phyloP scores from a whole-genome alignment of 2,888 invertebrate species.

The Elysia crispata region DNA sequence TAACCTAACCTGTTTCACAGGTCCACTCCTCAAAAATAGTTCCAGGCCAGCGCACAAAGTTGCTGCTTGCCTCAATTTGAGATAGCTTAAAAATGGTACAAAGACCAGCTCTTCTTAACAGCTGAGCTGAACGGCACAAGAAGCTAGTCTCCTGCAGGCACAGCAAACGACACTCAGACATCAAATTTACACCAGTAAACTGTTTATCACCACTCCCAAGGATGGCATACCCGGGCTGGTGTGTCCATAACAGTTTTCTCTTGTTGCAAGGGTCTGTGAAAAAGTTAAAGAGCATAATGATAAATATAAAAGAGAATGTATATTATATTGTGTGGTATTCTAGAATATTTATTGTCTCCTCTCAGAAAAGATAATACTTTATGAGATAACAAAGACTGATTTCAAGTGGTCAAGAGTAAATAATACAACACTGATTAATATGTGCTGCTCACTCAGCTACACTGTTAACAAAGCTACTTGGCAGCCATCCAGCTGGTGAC shows the following conservation, averaged over 20 bases:
- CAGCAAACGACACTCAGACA: slow-evolving; percentile 53
- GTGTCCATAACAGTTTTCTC: slow-evolving; percentile 51
- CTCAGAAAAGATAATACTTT: too few relatives aligned
- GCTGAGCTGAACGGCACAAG: slow-evolving; percentile 57
- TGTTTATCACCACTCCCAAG: slow-evolving; percentile 43
- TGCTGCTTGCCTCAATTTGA: slow-evolving; percentile 39
- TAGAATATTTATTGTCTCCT: too few relatives aligned
- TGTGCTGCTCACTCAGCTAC: too few relatives aligned
- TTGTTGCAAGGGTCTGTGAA: slow-evolving; percentile 60
- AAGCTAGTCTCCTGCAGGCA: slow-evolving; percentile 58
- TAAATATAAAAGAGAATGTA: too few relatives aligned
- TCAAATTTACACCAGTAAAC: slow-evolving; percentile 41
- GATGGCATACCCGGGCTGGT: slow-evolving; percentile 56
- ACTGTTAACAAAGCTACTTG: too few relatives aligned
- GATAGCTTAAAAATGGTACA: slow-evolving; percentile 55
- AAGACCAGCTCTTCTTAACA: slow-evolving; percentile 47
- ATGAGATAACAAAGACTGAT: too few relatives aligned
- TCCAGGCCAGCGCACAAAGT: slow-evolving; percentile 57
- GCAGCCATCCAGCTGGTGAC: too few relatives aligned
- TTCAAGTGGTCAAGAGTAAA: too few relatives aligned
- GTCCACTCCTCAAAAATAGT: slow-evolving; percentile 60
- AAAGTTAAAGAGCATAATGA: too few relatives aligned
- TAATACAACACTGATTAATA: too few relatives aligned
- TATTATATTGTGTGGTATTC: too few relatives aligned
- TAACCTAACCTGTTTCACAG: slow-evolving; percentile 54